Conservation (phyloP, 2,797 vertebrate genomes). For the Pampus argenteus region DNA sequence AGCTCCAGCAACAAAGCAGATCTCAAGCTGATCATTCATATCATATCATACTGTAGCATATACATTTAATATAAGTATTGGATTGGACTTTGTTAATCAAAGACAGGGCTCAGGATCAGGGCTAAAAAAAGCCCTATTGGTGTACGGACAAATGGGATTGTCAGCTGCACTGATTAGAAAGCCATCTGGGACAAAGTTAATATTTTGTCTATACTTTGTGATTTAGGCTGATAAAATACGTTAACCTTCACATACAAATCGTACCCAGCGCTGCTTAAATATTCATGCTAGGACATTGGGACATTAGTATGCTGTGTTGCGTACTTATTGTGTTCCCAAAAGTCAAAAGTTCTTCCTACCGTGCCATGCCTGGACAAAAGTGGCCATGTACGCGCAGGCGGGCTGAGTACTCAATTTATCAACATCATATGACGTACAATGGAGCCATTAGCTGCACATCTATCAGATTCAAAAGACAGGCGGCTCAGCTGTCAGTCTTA, state of each 20-base stretch:
- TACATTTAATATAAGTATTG: too few species aligned
- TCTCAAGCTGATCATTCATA: too few species aligned
- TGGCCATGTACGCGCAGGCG: slow-evolving; percentile 40
- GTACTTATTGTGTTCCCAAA: slow-evolving; percentile 49
- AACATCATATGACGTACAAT: slow-evolving; percentile 77
- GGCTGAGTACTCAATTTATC: slow-evolving; percentile 70
- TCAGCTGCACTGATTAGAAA: background rate
- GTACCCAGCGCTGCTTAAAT: background rate
- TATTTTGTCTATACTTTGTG: background rate
- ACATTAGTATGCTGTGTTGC: slow-evolving; percentile 69
- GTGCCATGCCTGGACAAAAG: slow-evolving; percentile 44
- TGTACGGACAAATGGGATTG: background rate
- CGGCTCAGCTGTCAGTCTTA: slow-evolving; percentile 62
- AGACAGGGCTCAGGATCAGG: too few species aligned
- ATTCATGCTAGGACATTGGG: slow-evolving; percentile 45
- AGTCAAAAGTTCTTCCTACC: slow-evolving; percentile 59
- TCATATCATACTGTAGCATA: too few species aligned
- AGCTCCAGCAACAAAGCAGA: background rate
- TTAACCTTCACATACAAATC: background rate
- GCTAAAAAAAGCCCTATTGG: too few species aligned
- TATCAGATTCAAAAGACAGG: slow-evolving; percentile 55
- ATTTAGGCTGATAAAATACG: slow-evolving; percentile 8
- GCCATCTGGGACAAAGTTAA: background rate
- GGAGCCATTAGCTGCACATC: slow-evolving; percentile 67
- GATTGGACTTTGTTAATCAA: too few species aligned